Evolutionary conservation across 2,113 vertebrate species (phyloP).

Genomic region (Pogona vitticeps): DNA sequence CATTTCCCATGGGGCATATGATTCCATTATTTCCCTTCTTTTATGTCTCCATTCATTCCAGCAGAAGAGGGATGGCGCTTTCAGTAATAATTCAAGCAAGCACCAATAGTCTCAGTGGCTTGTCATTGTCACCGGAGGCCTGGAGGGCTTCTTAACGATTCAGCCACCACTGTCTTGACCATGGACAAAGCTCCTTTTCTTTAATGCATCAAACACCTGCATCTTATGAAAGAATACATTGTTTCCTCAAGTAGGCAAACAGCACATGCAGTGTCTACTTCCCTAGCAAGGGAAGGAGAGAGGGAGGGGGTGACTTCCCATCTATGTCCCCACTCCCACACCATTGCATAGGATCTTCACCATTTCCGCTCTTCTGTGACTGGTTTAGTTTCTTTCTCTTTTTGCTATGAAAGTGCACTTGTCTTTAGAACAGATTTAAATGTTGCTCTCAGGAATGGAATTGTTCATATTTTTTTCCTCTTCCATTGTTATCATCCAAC

Average conservation of each 20-base stretch:
- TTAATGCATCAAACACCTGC: constrained; percentile 70
- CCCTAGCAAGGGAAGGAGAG: constrained; percentile 29
- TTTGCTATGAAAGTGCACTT: not conserved
- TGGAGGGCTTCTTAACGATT: constrained; percentile 59
- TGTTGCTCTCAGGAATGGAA: not conserved
- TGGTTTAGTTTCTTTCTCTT: constrained; percentile 3
- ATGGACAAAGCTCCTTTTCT: constrained; percentile 67
- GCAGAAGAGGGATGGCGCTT: constrained; percentile 49
- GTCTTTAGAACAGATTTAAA: not conserved
- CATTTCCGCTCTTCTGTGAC: constrained; percentile 6
- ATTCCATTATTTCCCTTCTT: constrained; percentile 45
- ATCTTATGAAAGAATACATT: constrained; percentile 73
- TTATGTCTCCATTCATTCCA: constrained; percentile 58
- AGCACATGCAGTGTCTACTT: constrained; percentile 60
- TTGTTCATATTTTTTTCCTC: not conserved
- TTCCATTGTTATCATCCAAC: not conserved
- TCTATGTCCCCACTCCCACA: constrained; percentile 23
- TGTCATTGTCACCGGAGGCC: constrained; percentile 52
- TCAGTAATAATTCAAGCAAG: constrained; percentile 57
- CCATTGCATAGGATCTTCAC: not conserved
- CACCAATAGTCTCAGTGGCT: constrained; percentile 56
- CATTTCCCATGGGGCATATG: constrained; percentile 39
- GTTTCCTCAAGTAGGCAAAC: constrained; percentile 63
- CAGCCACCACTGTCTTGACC: constrained; percentile 29
- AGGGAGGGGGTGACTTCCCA: constrained; percentile 30